Evolutionary conservation across 2,888 invertebrate species (phyloP), one percentile per base, ranked within the genome.

Genomic region (Idaea straminata): DNA sequence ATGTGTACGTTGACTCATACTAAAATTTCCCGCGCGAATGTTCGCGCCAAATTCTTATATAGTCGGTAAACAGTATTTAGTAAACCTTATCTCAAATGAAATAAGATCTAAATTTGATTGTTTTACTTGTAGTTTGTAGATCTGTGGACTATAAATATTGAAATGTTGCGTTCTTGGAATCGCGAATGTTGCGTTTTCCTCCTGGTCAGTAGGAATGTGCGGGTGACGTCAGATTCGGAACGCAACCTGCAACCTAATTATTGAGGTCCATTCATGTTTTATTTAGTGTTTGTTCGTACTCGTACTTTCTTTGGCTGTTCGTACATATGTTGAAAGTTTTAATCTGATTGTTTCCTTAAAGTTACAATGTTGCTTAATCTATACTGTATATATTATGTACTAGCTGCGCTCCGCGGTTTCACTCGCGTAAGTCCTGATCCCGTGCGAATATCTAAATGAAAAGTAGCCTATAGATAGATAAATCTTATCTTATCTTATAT

Each of bases 1-100:
- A 79, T 78, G 82, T 47, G 47, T 13, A 4, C 82, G 78, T 82
- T 88, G 88, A 87, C 81, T 87, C 86, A 87, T 79, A 77, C 77
- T 79, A 81, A 79, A 81, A 84, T 88, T 88, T 88, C 88, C 88
- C 87, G 87, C 88, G 84, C 76, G 83, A 87, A 87, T 47, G 73
- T 79, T 72, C 78, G 71, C 76, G 65, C 65, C 70, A 68, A 68
- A 63, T 47, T 47, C 47, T 47, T 34, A 59, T 25, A 59, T 34
- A 59, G 13, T 25, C 34, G 59, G 59, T 34, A 25, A 59, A 25
- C 59, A 59, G 58, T 7, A 16, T 15, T 59, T 25, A 10, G 15
- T 59, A 5, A 59, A 16, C 59, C 34, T 58, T 16, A 59, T 59
- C 10, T 1, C 34, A 5, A 59, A 10, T 13, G 13, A 3, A 3